Evolutionary conservation across 2,113 vertebrate genomes (phyloP), one percentile per base, ranked within the genome.

Genomic region (Bagarius yarrelli): DNA sequence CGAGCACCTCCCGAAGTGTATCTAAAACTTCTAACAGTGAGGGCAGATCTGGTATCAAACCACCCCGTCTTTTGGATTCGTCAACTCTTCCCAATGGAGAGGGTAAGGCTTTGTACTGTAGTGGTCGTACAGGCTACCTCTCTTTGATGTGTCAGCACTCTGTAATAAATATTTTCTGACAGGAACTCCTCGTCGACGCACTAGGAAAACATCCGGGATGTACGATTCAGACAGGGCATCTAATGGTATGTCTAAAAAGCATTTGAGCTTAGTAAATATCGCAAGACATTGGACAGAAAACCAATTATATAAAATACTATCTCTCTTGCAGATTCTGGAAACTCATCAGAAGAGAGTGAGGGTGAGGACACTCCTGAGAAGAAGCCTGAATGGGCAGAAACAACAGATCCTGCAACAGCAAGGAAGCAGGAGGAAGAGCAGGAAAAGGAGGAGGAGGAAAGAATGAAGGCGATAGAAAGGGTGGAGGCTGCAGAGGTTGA

Each of bases 1-100:
- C 92, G 32, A 91, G 91, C 76, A 85, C 92, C 0, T 89, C 92
- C 0, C 95, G 94, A 82, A 89, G 93, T 81, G 81, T 94, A 66
- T 90, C 95, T 75, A 97, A 95, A 86, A 90, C 94, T 0, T 89
- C 94, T 1, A 94, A 85, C 89, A 93, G 85, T 0, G 97, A 99
- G 83, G 92, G 94, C 60, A 95, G 95, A 71, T 86, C 90, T 50
- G 90, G 94, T 87, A 91, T 88, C 70, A 91, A 91, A 80, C 88
- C 82, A 67, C 83, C 86, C 60, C 81, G 88, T 86, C 59, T 83
- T 73, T 88, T 89, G 8, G 92, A 95, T 78, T 57, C 82, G 83
- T 81, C 90, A 78, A 84, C 76, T 72, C 79, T 96, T 84, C 89
- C 94, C 61, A 94, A 95, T 66, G 95, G 94, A 89, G 91, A 93